Evolutionary conservation across 2,797 vertebrate species (phyloP).

Genomic region (Anguilla marmorata): DNA sequence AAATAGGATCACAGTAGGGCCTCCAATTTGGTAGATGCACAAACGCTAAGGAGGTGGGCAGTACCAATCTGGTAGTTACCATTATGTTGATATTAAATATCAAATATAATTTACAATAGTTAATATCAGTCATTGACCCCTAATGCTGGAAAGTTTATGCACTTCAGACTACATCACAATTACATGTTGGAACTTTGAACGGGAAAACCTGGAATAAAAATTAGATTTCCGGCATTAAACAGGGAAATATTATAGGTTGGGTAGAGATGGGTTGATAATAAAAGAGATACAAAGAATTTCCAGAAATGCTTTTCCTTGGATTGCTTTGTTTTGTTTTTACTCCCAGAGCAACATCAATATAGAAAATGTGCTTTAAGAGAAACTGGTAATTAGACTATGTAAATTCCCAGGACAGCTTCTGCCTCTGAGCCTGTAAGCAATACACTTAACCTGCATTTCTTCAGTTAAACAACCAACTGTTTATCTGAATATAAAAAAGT

Average conservation of each 20-base stretch:
- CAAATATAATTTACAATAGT: background rate
- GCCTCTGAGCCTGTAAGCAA: background rate
- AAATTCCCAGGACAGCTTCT: background rate
- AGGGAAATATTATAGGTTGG: background rate
- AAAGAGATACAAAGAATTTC: background rate
- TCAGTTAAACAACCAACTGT: background rate
- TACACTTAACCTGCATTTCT: background rate
- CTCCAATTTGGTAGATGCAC: background rate
- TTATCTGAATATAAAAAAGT: background rate
- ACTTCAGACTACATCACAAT: background rate
- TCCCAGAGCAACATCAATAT: background rate
- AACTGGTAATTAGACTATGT: background rate
- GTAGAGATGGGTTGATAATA: background rate
- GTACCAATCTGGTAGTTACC: background rate
- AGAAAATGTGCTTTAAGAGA: background rate
- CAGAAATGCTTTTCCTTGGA: background rate
- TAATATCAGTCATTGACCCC: background rate
- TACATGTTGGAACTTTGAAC: background rate
- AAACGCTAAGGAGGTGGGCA: background rate
- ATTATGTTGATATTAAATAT: background rate
- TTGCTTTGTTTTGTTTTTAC: background rate
- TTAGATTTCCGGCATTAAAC: background rate
- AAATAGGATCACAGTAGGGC: conserved; percentile 17
- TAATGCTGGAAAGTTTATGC: background rate
- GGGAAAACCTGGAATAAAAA: background rate